Evolutionary conservation across 2,888 invertebrate genomes (phyloP).

Genomic region (Amblyjoppa proteus): DNA sequence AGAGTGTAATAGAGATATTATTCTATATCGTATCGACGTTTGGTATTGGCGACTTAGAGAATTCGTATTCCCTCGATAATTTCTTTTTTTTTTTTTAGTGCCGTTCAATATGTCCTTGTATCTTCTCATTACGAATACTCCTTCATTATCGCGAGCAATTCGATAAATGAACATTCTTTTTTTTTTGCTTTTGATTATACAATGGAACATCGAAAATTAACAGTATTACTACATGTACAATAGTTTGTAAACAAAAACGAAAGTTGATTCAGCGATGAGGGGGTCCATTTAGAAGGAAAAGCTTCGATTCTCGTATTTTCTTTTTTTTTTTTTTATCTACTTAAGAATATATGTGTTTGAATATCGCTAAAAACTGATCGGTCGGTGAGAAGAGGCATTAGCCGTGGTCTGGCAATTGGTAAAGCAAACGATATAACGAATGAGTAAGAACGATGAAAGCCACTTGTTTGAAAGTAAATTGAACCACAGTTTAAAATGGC

Average conservation of each 20-base stretch:
- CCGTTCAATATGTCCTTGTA: conserved; percentile 61
- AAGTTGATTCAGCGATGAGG: conserved; percentile 55
- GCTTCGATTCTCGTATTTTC: conserved; percentile 43
- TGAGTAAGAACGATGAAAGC: conserved; percentile 33
- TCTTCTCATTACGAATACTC: conserved; percentile 25
- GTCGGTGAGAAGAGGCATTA: conserved; percentile 55
- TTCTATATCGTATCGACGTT: conserved; percentile 62
- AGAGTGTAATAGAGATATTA: conserved; percentile 60
- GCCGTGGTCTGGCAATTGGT: conserved; percentile 35
- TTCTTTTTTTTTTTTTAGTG: conserved; percentile 48
- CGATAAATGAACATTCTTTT: conserved; percentile 46
- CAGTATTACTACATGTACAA: conserved; percentile 54
- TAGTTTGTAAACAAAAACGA: conserved; percentile 46
- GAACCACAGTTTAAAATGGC: conserved; percentile 27
- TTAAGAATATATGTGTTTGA: conserved; percentile 60
- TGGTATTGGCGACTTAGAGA: conserved; percentile 63
- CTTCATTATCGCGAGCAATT: conserved; percentile 34
- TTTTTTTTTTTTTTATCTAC: conserved; percentile 31
- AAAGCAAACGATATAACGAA: conserved; percentile 3
- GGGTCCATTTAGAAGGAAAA: conserved; percentile 59
- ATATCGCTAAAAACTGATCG: conserved; percentile 50
- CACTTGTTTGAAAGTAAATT: conserved; percentile 20
- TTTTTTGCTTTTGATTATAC: conserved; percentile 37
- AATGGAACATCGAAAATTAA: conserved; percentile 54
- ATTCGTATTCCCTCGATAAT: conserved; percentile 36